These are phyloP conservation scores for Vollenhovia emeryi DNA, from an alignment of 1,140 invertebrate species.

Conservation along the genomic window DNA sequence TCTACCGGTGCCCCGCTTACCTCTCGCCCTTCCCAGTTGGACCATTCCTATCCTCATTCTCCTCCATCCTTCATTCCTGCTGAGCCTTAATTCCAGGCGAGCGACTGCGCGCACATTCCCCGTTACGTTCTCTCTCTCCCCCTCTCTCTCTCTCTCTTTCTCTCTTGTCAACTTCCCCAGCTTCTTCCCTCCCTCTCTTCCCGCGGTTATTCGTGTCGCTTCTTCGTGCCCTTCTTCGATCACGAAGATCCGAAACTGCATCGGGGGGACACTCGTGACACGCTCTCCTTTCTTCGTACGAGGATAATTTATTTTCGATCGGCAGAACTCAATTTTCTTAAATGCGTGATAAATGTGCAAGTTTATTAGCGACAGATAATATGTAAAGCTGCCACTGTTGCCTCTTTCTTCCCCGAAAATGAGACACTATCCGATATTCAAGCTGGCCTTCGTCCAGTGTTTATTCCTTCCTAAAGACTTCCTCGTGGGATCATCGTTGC, in stretches of 20 bases:
- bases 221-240: conserved; percentile 56
- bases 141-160: conserved; percentile 49
- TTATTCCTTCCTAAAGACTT: background rate
- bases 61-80: conserved; percentile 72
- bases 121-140: conserved; percentile 64
- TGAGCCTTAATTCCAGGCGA: conserved; percentile 73
- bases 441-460: background rate
- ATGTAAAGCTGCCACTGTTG: background rate
- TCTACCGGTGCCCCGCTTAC: conserved; percentile 63
- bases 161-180: conserved; percentile 45
- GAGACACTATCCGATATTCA: background rate
- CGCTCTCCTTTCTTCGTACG: background rate
- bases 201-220: background rate
- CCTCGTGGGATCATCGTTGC: background rate
- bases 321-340: background rate
- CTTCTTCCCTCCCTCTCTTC: background rate
- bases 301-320: conserved; percentile 15
- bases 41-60: conserved; percentile 75
- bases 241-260: conserved; percentile 36
- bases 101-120: conserved; percentile 65
- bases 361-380: background rate
- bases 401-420: background rate
- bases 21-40: conserved; percentile 47
- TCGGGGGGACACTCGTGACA: background rate
- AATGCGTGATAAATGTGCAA: conserved; percentile 24